Percentiles rank a stretch among this genome's conserved stretches.
phyloP scores from a whole-genome alignment of 2,113 vertebrate genomes.

The Enhydra lutris region DNA sequence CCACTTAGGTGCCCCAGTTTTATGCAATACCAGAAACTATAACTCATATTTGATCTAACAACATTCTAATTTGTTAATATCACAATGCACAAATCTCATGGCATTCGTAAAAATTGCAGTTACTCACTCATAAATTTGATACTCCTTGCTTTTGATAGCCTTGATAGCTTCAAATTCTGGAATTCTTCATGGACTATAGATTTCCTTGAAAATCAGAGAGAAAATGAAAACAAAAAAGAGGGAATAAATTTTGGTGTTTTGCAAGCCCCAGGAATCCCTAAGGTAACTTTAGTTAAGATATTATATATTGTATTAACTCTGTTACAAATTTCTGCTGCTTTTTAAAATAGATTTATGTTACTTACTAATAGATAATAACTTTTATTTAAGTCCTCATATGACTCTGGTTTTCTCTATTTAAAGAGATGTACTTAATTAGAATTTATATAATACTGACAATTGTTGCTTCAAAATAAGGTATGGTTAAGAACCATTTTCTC shows the following conservation, averaged over 20 bases:
- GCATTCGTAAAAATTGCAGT: background rate
- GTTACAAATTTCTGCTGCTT: background rate
- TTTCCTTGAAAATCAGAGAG: background rate
- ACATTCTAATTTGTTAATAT: background rate
- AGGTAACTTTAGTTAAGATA: background rate
- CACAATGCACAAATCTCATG: background rate
- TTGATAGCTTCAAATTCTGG: background rate
- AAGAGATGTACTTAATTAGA: background rate
- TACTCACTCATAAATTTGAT: background rate
- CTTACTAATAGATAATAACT: background rate
- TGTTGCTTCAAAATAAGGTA: background rate
- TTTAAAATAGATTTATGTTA: background rate
- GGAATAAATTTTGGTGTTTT: background rate
- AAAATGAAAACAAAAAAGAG: background rate
- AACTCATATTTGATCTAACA: background rate
- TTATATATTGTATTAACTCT: background rate
- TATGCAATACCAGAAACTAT: background rate
- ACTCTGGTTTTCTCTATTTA: background rate
- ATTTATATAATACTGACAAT: background rate
- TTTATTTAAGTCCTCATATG: background rate
- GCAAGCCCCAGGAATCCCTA: background rate
- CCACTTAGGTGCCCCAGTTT: background rate
- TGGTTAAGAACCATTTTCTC: background rate
- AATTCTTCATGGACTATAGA: background rate
- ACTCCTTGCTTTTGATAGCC: background rate